Base-by-base conservation (phyloP, 2,888 invertebrate species). In the Ormyrus pomaceus region DNA sequence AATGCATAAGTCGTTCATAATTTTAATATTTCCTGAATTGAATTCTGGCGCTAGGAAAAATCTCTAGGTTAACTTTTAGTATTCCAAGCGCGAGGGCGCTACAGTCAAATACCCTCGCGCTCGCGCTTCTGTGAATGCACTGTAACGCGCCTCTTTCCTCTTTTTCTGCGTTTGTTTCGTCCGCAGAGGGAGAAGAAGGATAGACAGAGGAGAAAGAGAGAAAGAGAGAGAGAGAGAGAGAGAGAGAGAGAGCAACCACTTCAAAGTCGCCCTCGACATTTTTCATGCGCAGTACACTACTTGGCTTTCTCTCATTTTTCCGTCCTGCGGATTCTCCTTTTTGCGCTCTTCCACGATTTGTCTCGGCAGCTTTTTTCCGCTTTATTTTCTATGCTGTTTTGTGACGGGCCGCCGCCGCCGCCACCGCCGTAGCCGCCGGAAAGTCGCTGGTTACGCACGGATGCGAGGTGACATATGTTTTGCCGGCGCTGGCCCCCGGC, bases 261-360 rank as follows among this genome's bases (percentile, higher is more conserved):
- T 74, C 74, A 74, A 74, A 65, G 65, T 58, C n/a, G 51, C 65
- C n/a, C 65, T 66, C 59, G 51, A 66, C 66, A 66, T 61, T 66
- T 61, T 61, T 68, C 66, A 0, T 34, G 55, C 64, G 13, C 55
- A 50, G 19, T 51, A 4, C 34, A 59, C 79, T 69, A n/a, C 58
- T 61, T 51, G 56, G 89, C 80, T 72, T 55, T 81, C n/a, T 65
- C 61, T 74, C 66, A 46, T 74, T 69, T 62, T 69, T 68, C 19
- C n/a, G 48, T 46, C 59, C 46, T 13, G 64, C 34, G 53, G 55
- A 55, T 46, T 61, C 46, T 70, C 19, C 50, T 73, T 73, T 73
- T 64, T 45, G 46, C 19, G 58, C 53, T 66, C 55, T 7, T 34
- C 53, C 66, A 34, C 69, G 56, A 73, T 75, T 78, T 75, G 59